phyloP scores from a whole-genome alignment of 2,888 invertebrate species.

The Resseliella maxima region DNA sequence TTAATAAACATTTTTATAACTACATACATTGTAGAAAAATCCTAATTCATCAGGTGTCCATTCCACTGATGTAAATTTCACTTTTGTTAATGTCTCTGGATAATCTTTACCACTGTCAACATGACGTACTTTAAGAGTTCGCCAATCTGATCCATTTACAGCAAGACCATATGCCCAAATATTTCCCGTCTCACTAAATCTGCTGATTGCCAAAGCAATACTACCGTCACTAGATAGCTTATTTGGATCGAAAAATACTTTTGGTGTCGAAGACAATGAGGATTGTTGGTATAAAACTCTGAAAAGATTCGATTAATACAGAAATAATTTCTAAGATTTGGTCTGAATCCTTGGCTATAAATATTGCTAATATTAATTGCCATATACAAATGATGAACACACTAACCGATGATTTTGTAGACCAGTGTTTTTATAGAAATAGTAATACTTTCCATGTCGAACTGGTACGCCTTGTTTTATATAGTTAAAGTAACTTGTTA shows the following conservation, averaged over 20 bases:
- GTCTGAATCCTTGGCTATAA: no score
- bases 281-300: constrained; percentile 65
- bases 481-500: constrained; percentile 94
- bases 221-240: constrained; percentile 90
- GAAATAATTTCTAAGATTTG: no score
- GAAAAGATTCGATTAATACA: constrained; percentile 58
- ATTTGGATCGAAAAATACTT: constrained; percentile 96
- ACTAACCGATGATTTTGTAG: constrained; percentile 94
- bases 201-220: constrained; percentile 78
- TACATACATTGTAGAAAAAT: constrained; percentile 87
- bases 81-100: constrained; percentile 87
- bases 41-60: constrained; percentile 97
- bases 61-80: constrained; percentile 90
- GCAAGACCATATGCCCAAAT: constrained; percentile 92
- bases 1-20: background rate
- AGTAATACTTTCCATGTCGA: constrained; percentile 82
- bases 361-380: no score
- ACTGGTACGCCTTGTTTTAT: constrained; percentile 92
- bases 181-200: constrained; percentile 90
- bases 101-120: constrained; percentile 82
- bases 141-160: constrained; percentile 96
- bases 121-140: constrained; percentile 85
- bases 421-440: constrained; percentile 92
- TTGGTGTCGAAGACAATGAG: constrained; percentile 78
- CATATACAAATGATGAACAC: no score